A percentile compares a stretch with the other conserved stretches of the same genome.
Evolutionary conservation across 2,888 invertebrate genomes (phyloP).

Genomic region (Drosophila rellima): DNA sequence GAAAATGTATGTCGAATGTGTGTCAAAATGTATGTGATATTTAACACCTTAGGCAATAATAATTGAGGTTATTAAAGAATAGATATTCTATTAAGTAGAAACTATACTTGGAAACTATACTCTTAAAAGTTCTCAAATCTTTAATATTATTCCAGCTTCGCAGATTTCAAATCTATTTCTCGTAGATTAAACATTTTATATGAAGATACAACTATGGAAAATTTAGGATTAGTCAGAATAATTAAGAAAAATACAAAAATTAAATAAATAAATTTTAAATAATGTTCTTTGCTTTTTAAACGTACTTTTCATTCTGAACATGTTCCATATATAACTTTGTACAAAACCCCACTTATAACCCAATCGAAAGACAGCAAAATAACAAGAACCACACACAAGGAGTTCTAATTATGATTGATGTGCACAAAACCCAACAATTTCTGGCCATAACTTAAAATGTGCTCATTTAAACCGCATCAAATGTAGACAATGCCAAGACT

Average conservation of each 20-base stretch:
- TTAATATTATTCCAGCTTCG: no score
- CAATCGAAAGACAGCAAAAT: not conserved
- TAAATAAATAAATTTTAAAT: not conserved
- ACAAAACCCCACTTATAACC: conserved; percentile 7
- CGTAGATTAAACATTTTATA: no score
- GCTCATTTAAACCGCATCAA: conserved; percentile 82
- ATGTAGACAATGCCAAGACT: conserved; percentile 55
- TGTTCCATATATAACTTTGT: conserved; percentile 1
- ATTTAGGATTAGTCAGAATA: no score
- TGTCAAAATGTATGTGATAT: conserved; percentile 45
- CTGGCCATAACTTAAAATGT: conserved; percentile 40
- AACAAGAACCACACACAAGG: conserved; percentile 54
- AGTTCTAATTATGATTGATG: conserved; percentile 81
- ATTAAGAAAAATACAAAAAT: no score
- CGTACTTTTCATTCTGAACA: not conserved
- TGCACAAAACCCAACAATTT: conserved; percentile 21
- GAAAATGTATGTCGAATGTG: conserved; percentile 39
- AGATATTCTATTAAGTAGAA: no score
- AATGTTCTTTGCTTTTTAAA: not conserved
- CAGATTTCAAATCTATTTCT: no score
- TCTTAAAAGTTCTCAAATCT: no score
- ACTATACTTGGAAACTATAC: no score
- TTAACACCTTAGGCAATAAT: no score
- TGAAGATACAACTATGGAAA: no score
- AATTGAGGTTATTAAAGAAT: no score